These are phyloP conservation scores for Drosophila flavopinicola DNA, from an alignment of 2,888 invertebrate species.

Conservation along the genomic window DNA sequence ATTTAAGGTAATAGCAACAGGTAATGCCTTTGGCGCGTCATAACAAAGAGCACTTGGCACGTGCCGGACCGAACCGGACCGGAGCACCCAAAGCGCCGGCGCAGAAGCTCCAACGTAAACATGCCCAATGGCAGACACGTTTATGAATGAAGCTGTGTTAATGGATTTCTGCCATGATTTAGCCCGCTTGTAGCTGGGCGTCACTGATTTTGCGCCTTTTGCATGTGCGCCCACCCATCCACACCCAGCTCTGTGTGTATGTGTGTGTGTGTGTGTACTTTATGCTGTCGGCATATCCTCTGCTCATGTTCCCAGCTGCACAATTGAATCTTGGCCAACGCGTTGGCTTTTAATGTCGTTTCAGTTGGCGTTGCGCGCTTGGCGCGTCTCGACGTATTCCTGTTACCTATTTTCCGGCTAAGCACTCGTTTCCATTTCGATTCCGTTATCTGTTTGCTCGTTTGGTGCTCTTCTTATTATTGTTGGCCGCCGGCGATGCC, in stretches of 20 bases:
- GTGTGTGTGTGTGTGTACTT: slow-evolving; percentile 35
- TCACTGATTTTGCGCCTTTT: slow-evolving; percentile 75
- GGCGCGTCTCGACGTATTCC: slow-evolving; percentile 78
- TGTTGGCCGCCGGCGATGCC: slow-evolving; percentile 43
- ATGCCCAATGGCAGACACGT: slow-evolving; percentile 41
- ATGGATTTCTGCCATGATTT: slow-evolving; percentile 66
- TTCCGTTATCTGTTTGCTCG: slow-evolving; percentile 41
- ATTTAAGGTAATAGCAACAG: slow-evolving; percentile 28
- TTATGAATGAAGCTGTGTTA: slow-evolving; percentile 75
- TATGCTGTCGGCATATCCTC: slow-evolving; percentile 64
- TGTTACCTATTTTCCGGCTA: slow-evolving; percentile 34
- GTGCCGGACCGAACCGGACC: too few species aligned
- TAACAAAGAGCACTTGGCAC: slow-evolving; percentile 43
- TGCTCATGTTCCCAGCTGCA: slow-evolving; percentile 54
- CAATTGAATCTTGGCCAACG: slow-evolving; percentile 73
- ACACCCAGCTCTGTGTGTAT: slow-evolving; percentile 2
- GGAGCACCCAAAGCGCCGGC: slow-evolving; percentile 49
- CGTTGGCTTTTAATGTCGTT: slow-evolving; percentile 60
- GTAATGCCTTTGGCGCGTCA: slow-evolving; percentile 36
- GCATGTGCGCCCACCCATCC: slow-evolving; percentile 55
- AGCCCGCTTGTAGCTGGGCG: slow-evolving; percentile 39
- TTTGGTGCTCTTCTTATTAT: slow-evolving; percentile 25
- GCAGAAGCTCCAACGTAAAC: slow-evolving; percentile 63
- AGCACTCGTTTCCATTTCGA: slow-evolving; percentile 28
- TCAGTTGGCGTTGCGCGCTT: slow-evolving; percentile 82